Conservation (phyloP, 2,797 vertebrate species). For the Cheirogaleus major region DNA sequence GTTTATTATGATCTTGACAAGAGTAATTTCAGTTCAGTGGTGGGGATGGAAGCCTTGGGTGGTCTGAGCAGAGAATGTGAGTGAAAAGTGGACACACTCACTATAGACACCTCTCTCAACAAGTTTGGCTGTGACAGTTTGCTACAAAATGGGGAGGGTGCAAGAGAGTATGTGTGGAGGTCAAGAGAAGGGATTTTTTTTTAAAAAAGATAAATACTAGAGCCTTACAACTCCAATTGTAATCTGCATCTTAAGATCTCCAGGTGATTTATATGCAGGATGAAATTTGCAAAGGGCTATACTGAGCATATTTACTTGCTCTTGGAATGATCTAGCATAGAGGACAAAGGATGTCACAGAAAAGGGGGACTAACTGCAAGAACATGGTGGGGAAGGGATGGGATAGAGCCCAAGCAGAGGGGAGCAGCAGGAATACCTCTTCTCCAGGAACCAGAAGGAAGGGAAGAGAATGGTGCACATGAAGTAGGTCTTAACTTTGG, state of each 20-base stretch:
- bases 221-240: not conserved
- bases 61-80: not conserved
- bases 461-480: not conserved
- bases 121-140: not conserved
- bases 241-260: not conserved
- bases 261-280: accelerated
- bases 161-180: accelerated
- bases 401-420: not conserved
- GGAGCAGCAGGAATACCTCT: not conserved
- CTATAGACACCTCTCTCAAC: not conserved
- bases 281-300: not conserved
- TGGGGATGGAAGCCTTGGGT: not conserved
- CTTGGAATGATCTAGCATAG: not conserved
- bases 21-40: not conserved
- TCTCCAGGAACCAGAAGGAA: not conserved
- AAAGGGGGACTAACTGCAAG: not conserved
- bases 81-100: not conserved
- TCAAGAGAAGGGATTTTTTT: not conserved
- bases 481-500: not conserved
- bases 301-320: not conserved
- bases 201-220: not conserved
- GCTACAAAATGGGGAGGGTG: not conserved
- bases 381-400: not conserved
- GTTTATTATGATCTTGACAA: not conserved
- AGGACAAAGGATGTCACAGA: not conserved